Base-by-base conservation (phyloP, 1,140 invertebrate species). In the Eriocheir sinensis region DNA sequence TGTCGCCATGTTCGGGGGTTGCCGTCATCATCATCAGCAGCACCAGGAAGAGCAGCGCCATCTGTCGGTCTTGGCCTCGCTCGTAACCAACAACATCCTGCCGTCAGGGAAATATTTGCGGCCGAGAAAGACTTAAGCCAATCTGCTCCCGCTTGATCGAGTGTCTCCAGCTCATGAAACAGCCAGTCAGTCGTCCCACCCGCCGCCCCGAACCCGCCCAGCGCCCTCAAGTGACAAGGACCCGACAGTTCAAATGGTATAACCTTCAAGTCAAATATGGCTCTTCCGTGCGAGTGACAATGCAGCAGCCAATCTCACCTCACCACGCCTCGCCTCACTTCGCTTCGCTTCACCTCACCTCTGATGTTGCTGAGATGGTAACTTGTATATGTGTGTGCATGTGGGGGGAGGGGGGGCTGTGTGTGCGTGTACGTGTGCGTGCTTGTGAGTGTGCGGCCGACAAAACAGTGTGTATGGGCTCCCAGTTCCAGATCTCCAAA, bases 371-470 rank as follows among this genome's bases (percentile, higher is more conserved):
- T 34, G 9, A 4, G 85, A 40, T 88, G 36, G 8, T n/a, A n/a
- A n/a, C n/a, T 2, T 89, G 38, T 89, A 89, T 89, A 89, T 41
- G 41, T 89, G 38, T 89, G 9, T 89, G n/a, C n/a, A n/a, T n/a
- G n/a, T n/a, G n/a, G n/a, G n/a, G n/a, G n/a, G n/a, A n/a, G n/a
- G n/a, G n/a, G n/a, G n/a, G n/a, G n/a, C n/a, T n/a, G n/a, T n/a
- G n/a, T n/a, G n/a, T n/a, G n/a, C n/a, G n/a, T n/a, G 41, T 41
- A 32, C 21, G 41, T 41, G 38, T 88, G 36, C 38, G 36, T 88
- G 36, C 38, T 27, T 88, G 36, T 88, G 21, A 34, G 36, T 88
- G 38, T 88, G 38, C 38, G 36, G 36, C 38, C n/a, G 32, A 38
- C 38, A 88, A 34, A 38, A 3, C 27, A 27, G 38, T 89, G 38